Percentiles rank a stretch among this genome's conserved stretches.
Evolutionary conservation across 2,113 vertebrate genomes (phyloP).

Genomic region (Malaclemys terrapin): DNA sequence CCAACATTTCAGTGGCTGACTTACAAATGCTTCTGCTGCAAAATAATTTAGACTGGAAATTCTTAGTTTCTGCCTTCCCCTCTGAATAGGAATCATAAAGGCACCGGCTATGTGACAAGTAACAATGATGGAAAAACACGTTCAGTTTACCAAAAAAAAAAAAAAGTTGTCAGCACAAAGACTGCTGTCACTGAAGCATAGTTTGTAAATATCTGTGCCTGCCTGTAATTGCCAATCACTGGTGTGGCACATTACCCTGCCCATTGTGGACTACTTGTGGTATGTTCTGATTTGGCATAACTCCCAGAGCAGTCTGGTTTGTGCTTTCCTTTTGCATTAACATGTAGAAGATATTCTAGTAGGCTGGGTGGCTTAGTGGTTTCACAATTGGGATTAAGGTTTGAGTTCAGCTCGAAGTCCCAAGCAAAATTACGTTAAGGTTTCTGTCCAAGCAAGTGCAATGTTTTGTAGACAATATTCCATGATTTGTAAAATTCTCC

Average conservation of each 20-base stretch:
- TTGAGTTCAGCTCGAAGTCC: slow-evolving; percentile 63
- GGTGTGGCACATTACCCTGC: not conserved
- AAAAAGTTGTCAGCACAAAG: not conserved
- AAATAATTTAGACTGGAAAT: not conserved
- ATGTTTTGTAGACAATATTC: not conserved
- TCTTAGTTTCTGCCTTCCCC: not conserved
- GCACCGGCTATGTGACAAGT: not conserved
- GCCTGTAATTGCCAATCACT: slow-evolving; percentile 8
- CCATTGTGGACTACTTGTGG: not conserved
- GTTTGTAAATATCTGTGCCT: not conserved
- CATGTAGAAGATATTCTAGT: slow-evolving; percentile 56
- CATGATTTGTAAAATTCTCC: not conserved
- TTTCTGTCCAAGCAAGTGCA: not conserved
- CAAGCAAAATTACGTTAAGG: not conserved
- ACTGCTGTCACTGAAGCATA: not conserved
- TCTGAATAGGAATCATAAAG: not conserved
- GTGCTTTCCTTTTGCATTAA: slow-evolving; percentile 61
- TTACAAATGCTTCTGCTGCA: not conserved
- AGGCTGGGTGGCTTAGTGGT: slow-evolving; percentile 56
- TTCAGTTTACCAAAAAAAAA: not conserved
- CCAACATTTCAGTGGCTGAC: not conserved
- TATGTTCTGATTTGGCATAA: slow-evolving; percentile 46
- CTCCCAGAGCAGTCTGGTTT: slow-evolving; percentile 55
- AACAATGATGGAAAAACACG: not conserved
- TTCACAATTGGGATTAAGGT: slow-evolving; percentile 9